Base-by-base conservation (phyloP, 2,113 vertebrate genomes). In the Podocnemis expansa region DNA sequence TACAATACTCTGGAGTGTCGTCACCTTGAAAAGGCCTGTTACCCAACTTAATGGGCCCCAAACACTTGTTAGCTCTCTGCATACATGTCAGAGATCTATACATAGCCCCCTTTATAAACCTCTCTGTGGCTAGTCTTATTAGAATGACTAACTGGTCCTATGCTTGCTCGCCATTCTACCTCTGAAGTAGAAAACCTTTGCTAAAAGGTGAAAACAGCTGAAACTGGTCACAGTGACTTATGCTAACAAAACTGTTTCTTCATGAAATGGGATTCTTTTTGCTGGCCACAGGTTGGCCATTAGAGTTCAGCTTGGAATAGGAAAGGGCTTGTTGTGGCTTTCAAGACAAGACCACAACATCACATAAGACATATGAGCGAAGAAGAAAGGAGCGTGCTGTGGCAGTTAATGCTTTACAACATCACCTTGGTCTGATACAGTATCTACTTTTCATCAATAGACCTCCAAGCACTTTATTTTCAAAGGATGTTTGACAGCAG, bases 11-110 rank as follows among this genome's bases (percentile, higher is more conserved):
- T 21, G n/a, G 95, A 89, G 91, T 17, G 87, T 87, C 91, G 91
- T 93, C 0, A 0, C 49, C 73, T 85, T 73, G 86, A 51, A 89
- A 83, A 94, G 54, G 90, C n/a, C 95, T 96, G 95, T 75, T 93
- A 43, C 82, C 96, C 67, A 87, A 97, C 88, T 96, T 96, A 89
- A 90, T 78, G 91, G 90, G 91, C 75, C 58, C 87, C 73, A 80
- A 95, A 93, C 95, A 94, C 93, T 96, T 96, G 94, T 93, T 51
- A 90, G 80, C 55, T 96, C 91, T 90, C 84, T 97, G 73, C 86
- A 89, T 55, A 93, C 78, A 87, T 80, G 27, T 3, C 82, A 80
- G 95, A 97, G 95, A 96, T 92, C 91, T 87, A 87, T 80, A 95
- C n/a, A n/a, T n/a, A n/a, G n/a, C 88, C 1, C 63, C 90, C 93